A percentile compares a stretch with the other conserved stretches of the same genome.
Conservation (phyloP, 2,113 vertebrate species). For the Piliocolobus tephrosceles region DNA sequence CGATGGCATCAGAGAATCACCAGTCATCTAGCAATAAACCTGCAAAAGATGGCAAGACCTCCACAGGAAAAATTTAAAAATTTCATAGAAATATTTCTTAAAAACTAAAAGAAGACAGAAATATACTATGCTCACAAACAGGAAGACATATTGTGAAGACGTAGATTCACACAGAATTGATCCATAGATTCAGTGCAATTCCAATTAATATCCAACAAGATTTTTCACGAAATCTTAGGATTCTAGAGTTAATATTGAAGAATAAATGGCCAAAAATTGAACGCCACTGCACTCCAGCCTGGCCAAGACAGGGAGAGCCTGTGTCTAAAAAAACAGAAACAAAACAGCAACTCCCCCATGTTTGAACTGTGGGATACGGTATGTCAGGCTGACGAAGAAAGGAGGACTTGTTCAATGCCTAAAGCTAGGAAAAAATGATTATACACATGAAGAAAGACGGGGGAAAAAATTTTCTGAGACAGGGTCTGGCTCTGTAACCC, state of each 20-base stretch:
- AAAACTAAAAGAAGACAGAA: neutral
- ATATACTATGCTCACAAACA: neutral
- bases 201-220: neutral
- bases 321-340: no score
- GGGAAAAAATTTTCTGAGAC: no score
- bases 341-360: no score
- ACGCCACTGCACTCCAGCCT: no score
- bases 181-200: neutral
- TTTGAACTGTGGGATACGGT: neutral
- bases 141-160: neutral
- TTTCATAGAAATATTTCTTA: neutral
- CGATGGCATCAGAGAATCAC: neutral
- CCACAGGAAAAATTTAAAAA: neutral
- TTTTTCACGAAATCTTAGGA: neutral
- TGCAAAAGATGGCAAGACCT: neutral
- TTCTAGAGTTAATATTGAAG: neutral
- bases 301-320: no score
- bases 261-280: neutral
- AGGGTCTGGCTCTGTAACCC: no score
- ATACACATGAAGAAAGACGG: neutral
- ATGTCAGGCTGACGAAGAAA: neutral
- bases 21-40: neutral
- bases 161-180: neutral
- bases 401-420: neutral
- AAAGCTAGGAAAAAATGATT: neutral